A percentile compares a stretch with the other conserved stretches of the same genome.
Evolutionary conservation across 2,113 vertebrate genomes (phyloP).

Genomic region (Macrotis lagotis): DNA sequence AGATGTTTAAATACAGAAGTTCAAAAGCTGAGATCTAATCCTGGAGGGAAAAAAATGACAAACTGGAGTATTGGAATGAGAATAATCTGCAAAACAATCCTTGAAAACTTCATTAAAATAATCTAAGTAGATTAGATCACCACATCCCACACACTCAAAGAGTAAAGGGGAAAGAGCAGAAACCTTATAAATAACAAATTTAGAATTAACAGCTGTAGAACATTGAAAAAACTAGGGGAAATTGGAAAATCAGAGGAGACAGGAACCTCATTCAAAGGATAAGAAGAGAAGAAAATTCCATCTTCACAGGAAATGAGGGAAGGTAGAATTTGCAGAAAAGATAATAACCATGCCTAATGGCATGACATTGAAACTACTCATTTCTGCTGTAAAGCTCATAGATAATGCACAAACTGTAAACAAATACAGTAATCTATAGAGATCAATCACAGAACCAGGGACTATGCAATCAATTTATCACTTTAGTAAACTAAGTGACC

Average conservation of each 20-base stretch:
- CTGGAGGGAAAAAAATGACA: background rate
- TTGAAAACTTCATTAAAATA: background rate
- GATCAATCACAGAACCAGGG: slow-evolving; percentile 2
- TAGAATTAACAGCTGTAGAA: background rate
- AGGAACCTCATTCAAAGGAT: slow-evolving; percentile 36
- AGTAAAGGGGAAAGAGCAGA: background rate
- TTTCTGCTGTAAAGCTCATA: background rate
- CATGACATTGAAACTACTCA: background rate
- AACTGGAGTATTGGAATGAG: background rate
- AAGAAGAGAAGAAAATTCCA: slow-evolving; percentile 20
- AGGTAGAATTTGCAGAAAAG: background rate
- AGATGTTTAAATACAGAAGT: background rate
- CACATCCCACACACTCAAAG: background rate
- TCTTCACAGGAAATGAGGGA: slow-evolving; percentile 15
- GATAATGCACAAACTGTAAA: background rate
- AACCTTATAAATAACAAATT: background rate
- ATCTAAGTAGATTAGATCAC: background rate
- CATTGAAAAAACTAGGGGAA: slow-evolving; percentile 27
- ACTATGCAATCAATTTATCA: background rate
- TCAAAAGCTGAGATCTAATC: background rate
- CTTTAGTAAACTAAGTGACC: background rate
- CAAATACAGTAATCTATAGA: slow-evolving; percentile 13
- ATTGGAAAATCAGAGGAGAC: slow-evolving; percentile 4
- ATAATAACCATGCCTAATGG: background rate
- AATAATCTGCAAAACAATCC: background rate